Evolutionary conservation across 2,888 invertebrate genomes (phyloP).

Genomic region (Drosophila affinis): DNA sequence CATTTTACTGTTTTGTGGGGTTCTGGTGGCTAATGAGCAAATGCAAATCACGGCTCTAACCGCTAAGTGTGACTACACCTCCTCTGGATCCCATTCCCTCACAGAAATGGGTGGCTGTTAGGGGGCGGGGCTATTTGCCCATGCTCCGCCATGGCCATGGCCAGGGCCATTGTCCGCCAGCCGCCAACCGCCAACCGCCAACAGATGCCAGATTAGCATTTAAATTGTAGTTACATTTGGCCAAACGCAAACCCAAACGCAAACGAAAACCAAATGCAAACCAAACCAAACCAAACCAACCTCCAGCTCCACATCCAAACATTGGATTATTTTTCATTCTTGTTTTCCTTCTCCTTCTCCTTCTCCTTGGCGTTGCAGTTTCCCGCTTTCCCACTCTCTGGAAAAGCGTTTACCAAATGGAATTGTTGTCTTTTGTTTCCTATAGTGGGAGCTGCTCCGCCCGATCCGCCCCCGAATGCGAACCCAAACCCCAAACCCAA

Average conservation of each 20-base stretch:
- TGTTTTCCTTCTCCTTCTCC: conserved; percentile 17
- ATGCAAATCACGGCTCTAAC: conserved; percentile 48
- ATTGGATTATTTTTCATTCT: conserved; percentile 72
- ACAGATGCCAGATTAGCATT: conserved; percentile 78
- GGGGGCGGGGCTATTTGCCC: conserved; percentile 70
- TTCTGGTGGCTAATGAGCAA: conserved; percentile 64
- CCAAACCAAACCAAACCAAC: conserved; percentile 41
- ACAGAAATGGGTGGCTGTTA: conserved; percentile 14
- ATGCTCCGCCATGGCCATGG: conserved; percentile 33
- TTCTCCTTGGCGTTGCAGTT: conserved; percentile 57
- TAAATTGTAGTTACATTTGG: conserved; percentile 78
- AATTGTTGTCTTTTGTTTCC: conserved; percentile 75
- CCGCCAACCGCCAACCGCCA: conserved; percentile 52
- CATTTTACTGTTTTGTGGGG: conserved; percentile 1
- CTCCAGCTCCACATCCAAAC: conserved; percentile 47
- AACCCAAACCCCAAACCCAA: conserved; percentile 24
- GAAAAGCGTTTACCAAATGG: conserved; percentile 73
- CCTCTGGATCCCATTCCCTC: conserved; percentile 8
- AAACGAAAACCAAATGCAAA: conserved; percentile 45
- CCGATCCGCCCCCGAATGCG: conserved; percentile 20
- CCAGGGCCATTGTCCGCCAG: conserved; percentile 49
- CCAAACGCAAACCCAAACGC: conserved; percentile 51
- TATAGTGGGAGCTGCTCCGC: conserved; percentile 52
- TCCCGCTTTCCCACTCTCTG: conserved; percentile 47
- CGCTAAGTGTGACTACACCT: conserved; percentile 33